These are phyloP conservation scores for Xenentodon cancila DNA, from an alignment of 2,797 vertebrate species.

Conservation along the genomic window DNA sequence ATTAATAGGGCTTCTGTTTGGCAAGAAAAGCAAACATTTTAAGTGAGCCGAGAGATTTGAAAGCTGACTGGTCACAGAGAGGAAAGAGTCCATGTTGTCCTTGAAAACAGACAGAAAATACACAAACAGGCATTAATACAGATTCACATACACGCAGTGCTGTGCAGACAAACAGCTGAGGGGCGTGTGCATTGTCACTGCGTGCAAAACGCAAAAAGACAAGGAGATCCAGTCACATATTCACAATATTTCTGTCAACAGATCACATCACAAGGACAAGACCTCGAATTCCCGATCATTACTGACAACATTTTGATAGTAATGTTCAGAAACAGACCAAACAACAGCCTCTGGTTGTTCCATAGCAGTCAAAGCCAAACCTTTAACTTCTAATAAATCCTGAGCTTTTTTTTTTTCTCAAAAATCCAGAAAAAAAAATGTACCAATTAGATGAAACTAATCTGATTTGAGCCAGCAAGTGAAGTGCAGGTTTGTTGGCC, in stretches of 20 bases:
- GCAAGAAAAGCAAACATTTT: slow-evolving; percentile 73
- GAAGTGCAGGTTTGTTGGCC: slow-evolving; percentile 53
- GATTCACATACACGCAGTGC: background rate
- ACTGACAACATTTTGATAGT: slow-evolving; percentile 6
- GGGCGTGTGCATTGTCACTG: slow-evolving; percentile 5
- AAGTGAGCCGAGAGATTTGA: slow-evolving; percentile 55
- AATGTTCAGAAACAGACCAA: background rate
- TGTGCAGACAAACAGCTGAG: slow-evolving; percentile 21
- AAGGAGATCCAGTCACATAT: slow-evolving; percentile 2
- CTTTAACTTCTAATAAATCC: slow-evolving; percentile 28
- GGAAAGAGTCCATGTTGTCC: slow-evolving; percentile 33
- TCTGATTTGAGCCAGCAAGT: slow-evolving; percentile 45
- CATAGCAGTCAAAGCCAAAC: background rate
- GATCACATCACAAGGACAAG: background rate
- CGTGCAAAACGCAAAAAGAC: background rate
- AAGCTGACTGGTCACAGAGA: slow-evolving; percentile 57
- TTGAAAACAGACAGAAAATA: slow-evolving; percentile 40
- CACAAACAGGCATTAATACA: slow-evolving; percentile 25
- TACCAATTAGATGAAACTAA: slow-evolving; percentile 44
- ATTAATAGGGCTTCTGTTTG: slow-evolving; percentile 67
- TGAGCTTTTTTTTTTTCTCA: slow-evolving; percentile 12
- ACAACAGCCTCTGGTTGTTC: slow-evolving; percentile 1
- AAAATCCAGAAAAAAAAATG: slow-evolving; percentile 24
- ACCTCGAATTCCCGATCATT: no score
- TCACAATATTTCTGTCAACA: slow-evolving; percentile 4